Percentiles rank a stretch among this genome's conserved stretches.
These are phyloP conservation scores for Oreochromis tanganicae DNA, from an alignment of 2,113 vertebrate species.

Conservation along the genomic window DNA sequence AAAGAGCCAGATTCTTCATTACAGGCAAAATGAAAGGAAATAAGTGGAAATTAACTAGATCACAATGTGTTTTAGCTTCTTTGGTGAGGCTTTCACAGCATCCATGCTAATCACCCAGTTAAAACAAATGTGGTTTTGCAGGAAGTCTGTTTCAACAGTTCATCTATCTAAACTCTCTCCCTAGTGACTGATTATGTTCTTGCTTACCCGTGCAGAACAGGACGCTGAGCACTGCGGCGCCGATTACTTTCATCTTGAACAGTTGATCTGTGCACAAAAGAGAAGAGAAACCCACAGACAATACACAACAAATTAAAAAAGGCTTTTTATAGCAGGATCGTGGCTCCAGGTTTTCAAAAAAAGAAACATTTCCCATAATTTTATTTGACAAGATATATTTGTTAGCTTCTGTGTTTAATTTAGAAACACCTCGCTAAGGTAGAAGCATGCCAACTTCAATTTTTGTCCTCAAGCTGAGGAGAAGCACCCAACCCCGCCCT, in stretches of 20 bases:
- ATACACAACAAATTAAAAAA: background rate
- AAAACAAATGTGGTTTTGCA: background rate
- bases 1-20: background rate
- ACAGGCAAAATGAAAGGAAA: background rate
- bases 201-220: slow-evolving; percentile 65
- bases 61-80: background rate
- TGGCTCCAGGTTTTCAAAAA: background rate
- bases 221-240: slow-evolving; percentile 29
- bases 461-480: background rate
- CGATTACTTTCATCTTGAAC: slow-evolving; percentile 53
- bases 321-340: background rate
- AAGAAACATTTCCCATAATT: background rate
- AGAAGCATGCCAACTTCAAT: background rate
- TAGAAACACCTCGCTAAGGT: background rate
- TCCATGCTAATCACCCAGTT: background rate
- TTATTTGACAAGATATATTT: background rate
- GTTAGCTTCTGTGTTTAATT: background rate
- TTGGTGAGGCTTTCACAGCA: background rate
- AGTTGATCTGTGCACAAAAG: slow-evolving; percentile 3
- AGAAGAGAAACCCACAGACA: background rate
- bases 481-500: accelerated
- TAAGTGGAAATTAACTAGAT: background rate
- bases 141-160: background rate
- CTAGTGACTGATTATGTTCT: slow-evolving; percentile 31
- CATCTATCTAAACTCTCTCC: background rate